Evolutionary conservation across 2,888 invertebrate species (phyloP).

Genomic region (Epirrhoe tristata): DNA sequence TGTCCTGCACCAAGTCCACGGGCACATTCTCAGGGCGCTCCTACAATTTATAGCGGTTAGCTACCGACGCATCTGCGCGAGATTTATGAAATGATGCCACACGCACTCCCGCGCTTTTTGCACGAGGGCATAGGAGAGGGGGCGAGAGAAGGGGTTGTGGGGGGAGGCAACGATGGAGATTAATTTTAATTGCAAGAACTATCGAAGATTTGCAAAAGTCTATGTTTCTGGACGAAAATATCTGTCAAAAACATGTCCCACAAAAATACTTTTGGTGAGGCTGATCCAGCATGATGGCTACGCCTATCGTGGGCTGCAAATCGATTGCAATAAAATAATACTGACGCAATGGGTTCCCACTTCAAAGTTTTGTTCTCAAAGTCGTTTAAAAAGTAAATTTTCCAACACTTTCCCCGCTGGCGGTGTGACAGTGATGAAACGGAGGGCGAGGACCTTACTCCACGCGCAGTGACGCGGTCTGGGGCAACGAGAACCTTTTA

Average conservation of each 20-base stretch:
- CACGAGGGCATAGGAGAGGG: background rate
- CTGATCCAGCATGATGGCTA: too few species aligned
- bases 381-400: background rate
- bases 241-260: too few species aligned
- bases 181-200: background rate
- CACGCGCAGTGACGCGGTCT: constrained; percentile 2
- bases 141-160: background rate
- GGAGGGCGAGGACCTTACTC: constrained; percentile 27
- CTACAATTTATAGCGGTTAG: constrained; percentile 65
- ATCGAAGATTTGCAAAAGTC: background rate
- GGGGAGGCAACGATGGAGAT: background rate
- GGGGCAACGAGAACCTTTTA: background rate
- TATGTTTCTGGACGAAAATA: too few species aligned
- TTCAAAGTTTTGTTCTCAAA: background rate
- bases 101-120: constrained; percentile 39
- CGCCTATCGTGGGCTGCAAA: too few species aligned
- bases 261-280: too few species aligned
- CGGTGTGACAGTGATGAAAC: constrained; percentile 53
- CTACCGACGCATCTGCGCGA: constrained; percentile 61
- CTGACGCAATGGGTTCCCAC: background rate
- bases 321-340: too few species aligned
- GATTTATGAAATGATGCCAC: constrained; percentile 65
- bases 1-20: constrained; percentile 19
- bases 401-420: background rate
- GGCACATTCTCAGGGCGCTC: constrained; percentile 47